A percentile compares a stretch with the other conserved stretches of the same genome.
phyloP scores from a whole-genome alignment of 2,888 invertebrate species.

The Polyommatus iphigenia region DNA sequence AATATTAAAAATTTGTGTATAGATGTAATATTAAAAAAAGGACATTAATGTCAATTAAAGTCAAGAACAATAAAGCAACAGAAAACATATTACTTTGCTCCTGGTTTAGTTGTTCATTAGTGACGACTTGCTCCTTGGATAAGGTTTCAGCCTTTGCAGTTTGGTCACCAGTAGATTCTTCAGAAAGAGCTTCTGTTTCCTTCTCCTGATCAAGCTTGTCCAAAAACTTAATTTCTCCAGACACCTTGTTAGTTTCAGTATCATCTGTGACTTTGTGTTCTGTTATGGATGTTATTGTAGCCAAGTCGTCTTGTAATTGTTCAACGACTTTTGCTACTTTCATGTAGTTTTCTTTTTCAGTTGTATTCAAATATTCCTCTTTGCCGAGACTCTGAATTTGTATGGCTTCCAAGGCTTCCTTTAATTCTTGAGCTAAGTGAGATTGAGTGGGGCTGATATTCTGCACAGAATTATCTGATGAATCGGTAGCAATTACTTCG shows the following conservation, averaged over 20 bases:
- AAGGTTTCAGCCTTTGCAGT: no score
- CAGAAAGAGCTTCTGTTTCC: no score
- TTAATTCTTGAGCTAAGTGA: constrained; percentile 52
- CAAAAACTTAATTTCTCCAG: not conserved
- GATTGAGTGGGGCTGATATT: constrained; percentile 45
- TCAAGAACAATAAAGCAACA: not conserved
- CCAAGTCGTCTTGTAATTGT: not conserved
- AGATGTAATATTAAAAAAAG: no score
- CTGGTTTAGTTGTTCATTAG: not conserved
- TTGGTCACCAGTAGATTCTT: not conserved
- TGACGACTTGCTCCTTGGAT: no score
- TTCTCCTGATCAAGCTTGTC: not conserved
- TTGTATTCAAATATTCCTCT: constrained; percentile 48
- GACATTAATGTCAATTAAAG: not conserved
- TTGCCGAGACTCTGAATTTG: constrained; percentile 55
- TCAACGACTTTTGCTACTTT: not conserved
- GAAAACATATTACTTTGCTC: not conserved
- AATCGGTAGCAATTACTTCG: constrained; percentile 39
- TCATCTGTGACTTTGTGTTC: constrained; percentile 5
- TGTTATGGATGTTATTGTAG: constrained; percentile 41
- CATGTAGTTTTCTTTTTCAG: constrained; percentile 35
- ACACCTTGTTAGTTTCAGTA: not conserved
- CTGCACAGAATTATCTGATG: constrained; percentile 35
- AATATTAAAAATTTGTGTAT: no score
- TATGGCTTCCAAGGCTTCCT: constrained; percentile 52